Evolutionary conservation across 1,140 invertebrate genomes (phyloP), one percentile per base, ranked within the genome.

Genomic region (Papilio xuthus): DNA sequence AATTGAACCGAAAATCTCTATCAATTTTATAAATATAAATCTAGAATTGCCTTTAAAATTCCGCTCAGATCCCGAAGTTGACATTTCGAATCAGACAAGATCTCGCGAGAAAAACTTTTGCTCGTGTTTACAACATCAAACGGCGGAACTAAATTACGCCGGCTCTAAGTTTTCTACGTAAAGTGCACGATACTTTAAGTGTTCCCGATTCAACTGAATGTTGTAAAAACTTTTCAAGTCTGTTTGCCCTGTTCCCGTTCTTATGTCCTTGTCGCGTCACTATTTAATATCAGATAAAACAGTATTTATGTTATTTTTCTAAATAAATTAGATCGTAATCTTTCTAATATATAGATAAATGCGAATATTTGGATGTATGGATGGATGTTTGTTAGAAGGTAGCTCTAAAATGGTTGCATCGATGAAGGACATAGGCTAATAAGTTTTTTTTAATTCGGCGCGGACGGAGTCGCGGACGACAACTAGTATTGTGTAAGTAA

Each of bases 51-150:
- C 60, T 32, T 67, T 32, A 67, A 60, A 67, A 67, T 67, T 32
- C 13, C 26, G 4, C 13, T 28, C 26, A 67, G 60, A 12, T 28
- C 1, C 13, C 12, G 23, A 67, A 13, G 23, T 67, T 67, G 60
- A 67, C 60, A 67, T 67, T 67, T 67, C 0, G 60, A 67, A 63
- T 26, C 23, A 67, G 60, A 67, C 26, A 15, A 28, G 60, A 67
- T 67, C 26, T 67, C 4, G 13, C 60, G 60, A 67, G 12, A 28
- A 13, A 67, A 67, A 67, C 60, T 67, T 67, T 32, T 28, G 60
- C 60, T 67, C 26, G 60, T 67, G 60, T 67, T 67, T 67, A 67
- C 60, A 67, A 67, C 60, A 67, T 67, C 60, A 67, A 67, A 67
- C 60, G 60, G 60, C 23, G 26, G 26, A 67, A 67, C 60, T 67